Evolutionary conservation across 1,140 invertebrate species (phyloP), one percentile per base, ranked within the genome.

Genomic region (Myzus persicae): DNA sequence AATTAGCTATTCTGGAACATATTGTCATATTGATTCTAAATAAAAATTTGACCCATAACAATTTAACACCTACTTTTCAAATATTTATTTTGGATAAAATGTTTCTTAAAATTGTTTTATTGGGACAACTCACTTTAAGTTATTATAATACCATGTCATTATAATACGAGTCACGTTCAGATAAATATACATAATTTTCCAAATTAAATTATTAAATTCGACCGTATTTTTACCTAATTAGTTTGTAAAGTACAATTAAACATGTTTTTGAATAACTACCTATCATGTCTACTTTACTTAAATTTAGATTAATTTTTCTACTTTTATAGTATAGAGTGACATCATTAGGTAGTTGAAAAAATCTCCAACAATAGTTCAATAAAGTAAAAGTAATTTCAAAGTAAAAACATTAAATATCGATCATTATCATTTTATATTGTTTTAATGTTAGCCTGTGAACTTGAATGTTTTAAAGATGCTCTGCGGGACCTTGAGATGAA

Each of bases 371-470:
- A 59, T 59, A 38, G 42, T 44, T 88, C 46, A 46, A 59, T 59
- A 93, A 93, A 93, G 91, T 93, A 93, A 93, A 93, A 93, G 91
- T 82, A 54, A 85, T 84, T 91, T 51, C 22, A 48, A 48, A 84
- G 18, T 92, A 38, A 67, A 40, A 46, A 91, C 38, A 26, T n/a
- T 42, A 92, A 92, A 93, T 93, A 93, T 93, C 24, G 81, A 93
- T 93, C 46, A 42, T 54, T 93, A 93, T 92, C 91, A 14, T 82
- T 91, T 44, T 76, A 40, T 46, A 91, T 91, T 91, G 90, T 91
- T 48, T 84, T 85, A 6, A 38, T 84, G 46, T 40, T 82, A 14
- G 46, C 36, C 76, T 93, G 76, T 93, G 91, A 93, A 84, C 91
- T 93, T 93, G 81, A 93, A 93, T 85, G 46, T 82, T 14, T 40